These are phyloP conservation scores for Hololepta plana DNA, from an alignment of 2,888 invertebrate genomes.

Conservation along the genomic window DNA sequence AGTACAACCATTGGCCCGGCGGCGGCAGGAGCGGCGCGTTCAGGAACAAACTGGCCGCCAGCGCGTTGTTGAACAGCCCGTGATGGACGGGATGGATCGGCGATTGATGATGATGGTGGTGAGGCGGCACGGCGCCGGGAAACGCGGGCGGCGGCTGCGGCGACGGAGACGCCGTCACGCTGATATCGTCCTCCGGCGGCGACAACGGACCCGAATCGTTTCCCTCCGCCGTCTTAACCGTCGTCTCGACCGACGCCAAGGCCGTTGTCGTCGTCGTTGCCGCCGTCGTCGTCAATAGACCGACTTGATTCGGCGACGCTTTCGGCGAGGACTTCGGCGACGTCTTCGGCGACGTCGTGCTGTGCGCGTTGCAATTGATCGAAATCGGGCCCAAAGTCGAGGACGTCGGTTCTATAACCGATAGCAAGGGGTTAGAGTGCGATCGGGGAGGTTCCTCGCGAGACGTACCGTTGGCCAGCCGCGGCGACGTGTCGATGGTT, in stretches of 20 bases:
- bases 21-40: constrained; percentile 58
- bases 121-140: constrained; percentile 12
- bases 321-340: constrained; percentile 44
- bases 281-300: constrained; percentile 27
- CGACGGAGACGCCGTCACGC: constrained; percentile 44
- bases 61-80: constrained; percentile 34
- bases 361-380: constrained; percentile 39
- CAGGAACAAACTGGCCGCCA: constrained; percentile 54
- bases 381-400: constrained; percentile 26
- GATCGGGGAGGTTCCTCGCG: no score
- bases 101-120: no score
- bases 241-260: no score
- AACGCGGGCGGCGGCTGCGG: constrained; percentile 28
- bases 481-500: constrained; percentile 30
- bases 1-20: constrained; percentile 62
- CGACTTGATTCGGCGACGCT: constrained; percentile 32
- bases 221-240: no score
- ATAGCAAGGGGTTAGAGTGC: constrained; percentile 1
- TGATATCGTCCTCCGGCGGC: constrained; percentile 41
- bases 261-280: no score
- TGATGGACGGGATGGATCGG: constrained; percentile 21
- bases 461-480: constrained; percentile 30
- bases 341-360: constrained; percentile 50
- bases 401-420: constrained; percentile 22
- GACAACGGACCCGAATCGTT: no score